Base-by-base conservation (phyloP, 2,113 vertebrate genomes). In the Rhabdornis inornatus region DNA sequence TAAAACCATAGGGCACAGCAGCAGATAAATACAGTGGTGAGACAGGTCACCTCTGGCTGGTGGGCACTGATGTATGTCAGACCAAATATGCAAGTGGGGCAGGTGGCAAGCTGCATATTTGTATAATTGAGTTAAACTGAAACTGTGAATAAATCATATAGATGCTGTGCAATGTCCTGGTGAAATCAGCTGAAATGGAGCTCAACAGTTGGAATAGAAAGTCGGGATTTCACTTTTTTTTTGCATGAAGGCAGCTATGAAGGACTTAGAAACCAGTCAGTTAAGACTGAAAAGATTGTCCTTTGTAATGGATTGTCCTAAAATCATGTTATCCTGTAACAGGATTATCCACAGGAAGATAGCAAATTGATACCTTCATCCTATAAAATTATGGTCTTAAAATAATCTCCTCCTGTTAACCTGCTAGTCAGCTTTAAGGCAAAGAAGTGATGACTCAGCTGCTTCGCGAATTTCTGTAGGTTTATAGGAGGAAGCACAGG, bases 301-400 rank as follows among this genome's bases (percentile, higher is more conserved):
- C 64, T 94, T 91, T 88, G 65, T 74, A 92, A 87, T 44, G 66
- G 57, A 52, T 81, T 81, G 56, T 85, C 63, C 80, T 95, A 72
- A 92, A 95, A 95, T 93, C 60, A 35, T 13, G 35, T 97, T 92
- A 83, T 94, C 80, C 60, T 20, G 0, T 94, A 89, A 96, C 25
- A 81, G 71, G 86, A 93, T 96, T 94, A 94, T 55, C 69, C 33
- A 23, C 6, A 6, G 77, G 61, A 90, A 95, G 81, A 75, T 1
- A 81, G 37, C 75, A 77, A 92, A 84, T 35, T 87, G 66, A 89
- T 95, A 91, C 60, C 56, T 91, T 91, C 66, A 71, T 92, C 49
- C 80, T 86, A 52, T 83, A 59, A 75, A 77, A 85, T 21, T 5
- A 83, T 8, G 3, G 28, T 47, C 87, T 95, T 85, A 87, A 94